phyloP scores from a whole-genome alignment of 1,140 invertebrate species.

The Lucilia cuprina region DNA sequence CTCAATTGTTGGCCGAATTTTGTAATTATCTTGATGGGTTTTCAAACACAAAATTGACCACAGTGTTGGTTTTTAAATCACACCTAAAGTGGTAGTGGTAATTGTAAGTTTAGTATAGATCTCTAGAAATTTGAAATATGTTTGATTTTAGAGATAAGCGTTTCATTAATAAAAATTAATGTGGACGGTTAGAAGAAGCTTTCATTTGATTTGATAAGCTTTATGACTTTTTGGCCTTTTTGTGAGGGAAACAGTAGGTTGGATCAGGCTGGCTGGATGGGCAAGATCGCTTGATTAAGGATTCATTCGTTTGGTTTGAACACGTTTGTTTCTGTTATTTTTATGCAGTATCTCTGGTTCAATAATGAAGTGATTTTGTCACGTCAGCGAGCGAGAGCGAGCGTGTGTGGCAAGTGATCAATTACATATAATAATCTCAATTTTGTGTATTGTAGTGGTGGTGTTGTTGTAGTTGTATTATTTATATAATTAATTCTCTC shows the following conservation, averaged over 20 bases:
- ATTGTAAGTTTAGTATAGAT: too few species aligned
- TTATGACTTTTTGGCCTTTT: background rate
- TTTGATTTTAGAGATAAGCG: background rate
- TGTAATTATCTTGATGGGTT: background rate
- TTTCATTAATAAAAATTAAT: background rate
- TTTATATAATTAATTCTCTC: background rate
- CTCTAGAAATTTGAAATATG: background rate
- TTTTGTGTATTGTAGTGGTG: background rate
- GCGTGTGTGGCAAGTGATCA: background rate
- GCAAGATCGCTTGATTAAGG: too few species aligned
- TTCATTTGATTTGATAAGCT: background rate
- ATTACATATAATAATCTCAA: background rate
- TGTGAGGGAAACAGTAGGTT: background rate
- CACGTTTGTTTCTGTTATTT: background rate
- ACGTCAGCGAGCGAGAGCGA: background rate
- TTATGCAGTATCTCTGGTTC: background rate
- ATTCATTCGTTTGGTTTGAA: background rate
- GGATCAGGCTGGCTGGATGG: background rate
- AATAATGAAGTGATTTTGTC: background rate
- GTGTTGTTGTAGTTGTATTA: background rate
- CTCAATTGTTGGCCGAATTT: background rate
- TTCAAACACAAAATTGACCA: slow-evolving; percentile 7
- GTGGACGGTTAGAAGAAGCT: slow-evolving; percentile 1
- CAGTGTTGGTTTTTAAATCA: background rate
- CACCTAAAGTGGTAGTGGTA: background rate